Evolutionary conservation across 2,113 vertebrate species (phyloP).

Genomic region (Bubo scandiacus): DNA sequence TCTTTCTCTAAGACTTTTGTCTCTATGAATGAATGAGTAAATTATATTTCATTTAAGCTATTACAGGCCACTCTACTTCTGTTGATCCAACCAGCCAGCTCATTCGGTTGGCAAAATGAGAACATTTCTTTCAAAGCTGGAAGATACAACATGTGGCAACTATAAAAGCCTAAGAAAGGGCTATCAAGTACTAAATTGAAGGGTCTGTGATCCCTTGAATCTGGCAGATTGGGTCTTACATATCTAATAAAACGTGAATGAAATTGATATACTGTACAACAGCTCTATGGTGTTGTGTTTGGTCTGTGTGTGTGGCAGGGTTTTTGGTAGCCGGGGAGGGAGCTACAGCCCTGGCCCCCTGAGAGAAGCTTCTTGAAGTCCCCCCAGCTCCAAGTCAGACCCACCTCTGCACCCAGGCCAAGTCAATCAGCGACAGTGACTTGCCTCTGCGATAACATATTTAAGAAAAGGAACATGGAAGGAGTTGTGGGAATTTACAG

Average conservation of each 20-base stretch:
- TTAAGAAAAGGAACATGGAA: no score
- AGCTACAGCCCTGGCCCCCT: no score
- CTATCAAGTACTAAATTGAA: not conserved
- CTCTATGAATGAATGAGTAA: not conserved
- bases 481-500: no score
- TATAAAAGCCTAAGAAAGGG: not conserved
- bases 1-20: not conserved
- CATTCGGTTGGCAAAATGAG: not conserved
- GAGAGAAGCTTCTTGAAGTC: no score
- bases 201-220: not conserved
- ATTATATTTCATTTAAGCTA: not conserved
- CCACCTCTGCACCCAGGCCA: no score
- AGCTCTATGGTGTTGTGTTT: not conserved
- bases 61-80: not conserved
- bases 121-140: not conserved
- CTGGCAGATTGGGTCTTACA: not conserved
- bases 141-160: not conserved
- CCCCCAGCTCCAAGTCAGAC: no score
- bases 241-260: not conserved
- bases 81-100: not conserved
- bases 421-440: no score
- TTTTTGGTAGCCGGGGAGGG: no score
- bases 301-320: no score
- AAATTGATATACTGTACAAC: not conserved
- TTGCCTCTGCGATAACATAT: no score